Conservation (phyloP, 2,888 invertebrate genomes). For the Autographa gamma region DNA sequence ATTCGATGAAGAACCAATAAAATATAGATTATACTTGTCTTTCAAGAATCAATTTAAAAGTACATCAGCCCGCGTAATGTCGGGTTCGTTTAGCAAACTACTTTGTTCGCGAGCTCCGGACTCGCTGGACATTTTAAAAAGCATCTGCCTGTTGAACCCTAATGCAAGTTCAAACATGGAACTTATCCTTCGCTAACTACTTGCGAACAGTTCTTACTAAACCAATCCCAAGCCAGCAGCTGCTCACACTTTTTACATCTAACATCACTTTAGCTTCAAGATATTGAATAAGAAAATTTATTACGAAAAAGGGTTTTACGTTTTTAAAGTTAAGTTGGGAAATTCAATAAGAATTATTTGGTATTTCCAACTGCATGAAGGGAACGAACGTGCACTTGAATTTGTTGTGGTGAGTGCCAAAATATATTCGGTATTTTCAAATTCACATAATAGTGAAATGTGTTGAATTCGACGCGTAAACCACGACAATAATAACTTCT, state of each 20-base stretch:
- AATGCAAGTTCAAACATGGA: constrained; percentile 75
- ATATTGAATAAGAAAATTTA: constrained; percentile 58
- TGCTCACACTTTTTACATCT: constrained; percentile 65
- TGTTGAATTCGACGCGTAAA: no score
- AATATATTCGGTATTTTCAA: constrained; percentile 8
- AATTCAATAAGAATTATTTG: constrained; percentile 34
- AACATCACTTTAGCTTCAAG: constrained; percentile 45
- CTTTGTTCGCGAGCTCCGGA: constrained; percentile 56
- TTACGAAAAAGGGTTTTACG: constrained; percentile 37
- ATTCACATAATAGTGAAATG: neutral
- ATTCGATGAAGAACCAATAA: neutral
- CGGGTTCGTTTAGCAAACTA: constrained; percentile 33
- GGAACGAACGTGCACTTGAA: constrained; percentile 13
- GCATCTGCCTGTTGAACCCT: constrained; percentile 62
- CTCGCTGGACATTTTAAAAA: constrained; percentile 68
- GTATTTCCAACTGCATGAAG: constrained; percentile 19
- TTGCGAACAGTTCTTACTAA: constrained; percentile 71
- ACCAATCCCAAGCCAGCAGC: constrained; percentile 71
- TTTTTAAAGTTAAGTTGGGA: constrained; percentile 43
- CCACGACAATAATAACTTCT: neutral
- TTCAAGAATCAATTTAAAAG: constrained; percentile 21
- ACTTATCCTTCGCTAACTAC: constrained; percentile 77
- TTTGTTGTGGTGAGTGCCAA: neutral
- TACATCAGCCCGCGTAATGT: constrained; percentile 28
- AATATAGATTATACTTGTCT: neutral